A percentile compares a stretch with the other conserved stretches of the same genome.
Conservation (phyloP, 1,140 invertebrate genomes). For the Drosophila carrolli region DNA sequence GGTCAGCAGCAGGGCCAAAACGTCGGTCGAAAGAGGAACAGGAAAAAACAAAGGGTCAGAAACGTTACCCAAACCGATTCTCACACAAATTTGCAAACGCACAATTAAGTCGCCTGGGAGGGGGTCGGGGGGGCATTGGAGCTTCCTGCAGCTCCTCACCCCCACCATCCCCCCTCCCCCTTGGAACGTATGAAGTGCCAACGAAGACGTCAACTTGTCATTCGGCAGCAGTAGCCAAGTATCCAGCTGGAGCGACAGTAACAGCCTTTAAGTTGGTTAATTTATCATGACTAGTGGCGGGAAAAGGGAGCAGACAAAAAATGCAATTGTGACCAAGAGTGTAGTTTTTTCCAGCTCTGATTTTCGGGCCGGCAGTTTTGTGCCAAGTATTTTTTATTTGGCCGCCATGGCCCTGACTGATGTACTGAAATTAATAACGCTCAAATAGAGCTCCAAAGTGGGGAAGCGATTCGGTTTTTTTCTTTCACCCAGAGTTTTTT, state of each 20-base stretch:
- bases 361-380: slow-evolving; percentile 18
- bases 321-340: slow-evolving; percentile 53
- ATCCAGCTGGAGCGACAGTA: slow-evolving; percentile 24
- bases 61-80: slow-evolving; percentile 32
- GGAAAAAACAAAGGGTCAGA: slow-evolving; percentile 6
- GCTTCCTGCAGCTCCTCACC: slow-evolving; percentile 43
- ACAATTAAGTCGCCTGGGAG: slow-evolving; percentile 72
- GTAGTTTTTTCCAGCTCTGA: slow-evolving; percentile 14
- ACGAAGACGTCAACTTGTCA: slow-evolving; percentile 74
- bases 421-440: slow-evolving; percentile 76
- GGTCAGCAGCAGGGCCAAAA: not conserved
- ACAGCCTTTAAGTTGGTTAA: slow-evolving; percentile 65
- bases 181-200: slow-evolving; percentile 37
- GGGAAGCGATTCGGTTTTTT: slow-evolving; percentile 17
- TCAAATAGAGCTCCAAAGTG: slow-evolving; percentile 72
- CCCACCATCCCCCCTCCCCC: not conserved
- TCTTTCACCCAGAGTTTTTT: not conserved
- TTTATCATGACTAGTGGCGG: slow-evolving; percentile 55
- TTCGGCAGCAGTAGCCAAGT: slow-evolving; percentile 34
- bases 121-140: not conserved
- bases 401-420: slow-evolving; percentile 58
- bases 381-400: slow-evolving; percentile 64
- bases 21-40: slow-evolving; percentile 5
- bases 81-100: slow-evolving; percentile 65
- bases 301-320: slow-evolving; percentile 13